phyloP scores from a whole-genome alignment of 2,888 invertebrate genomes.

The Sminthurides aquaticus region DNA sequence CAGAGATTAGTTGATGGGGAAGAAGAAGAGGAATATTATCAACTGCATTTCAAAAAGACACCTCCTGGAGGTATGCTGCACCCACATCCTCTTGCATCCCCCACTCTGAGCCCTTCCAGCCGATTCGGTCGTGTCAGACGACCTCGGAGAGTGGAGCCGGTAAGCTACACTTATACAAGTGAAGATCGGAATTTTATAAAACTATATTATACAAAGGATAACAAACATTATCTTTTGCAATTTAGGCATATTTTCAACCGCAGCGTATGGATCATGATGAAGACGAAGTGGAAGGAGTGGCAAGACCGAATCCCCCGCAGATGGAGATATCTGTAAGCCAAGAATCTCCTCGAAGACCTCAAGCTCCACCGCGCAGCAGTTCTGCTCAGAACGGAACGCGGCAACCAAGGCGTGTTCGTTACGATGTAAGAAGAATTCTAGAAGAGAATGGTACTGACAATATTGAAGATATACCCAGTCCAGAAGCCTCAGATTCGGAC shows the following conservation, averaged over 20 bases:
- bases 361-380: slow-evolving; percentile 6
- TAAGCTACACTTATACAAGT: not conserved
- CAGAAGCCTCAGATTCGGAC: slow-evolving; percentile 30
- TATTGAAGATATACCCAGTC: slow-evolving; percentile 12
- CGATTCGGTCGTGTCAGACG: slow-evolving; percentile 13
- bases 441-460: slow-evolving; percentile 35
- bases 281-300: slow-evolving; percentile 34
- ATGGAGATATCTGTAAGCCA: slow-evolving; percentile 40
- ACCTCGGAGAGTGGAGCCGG: slow-evolving; percentile 12
- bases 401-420: slow-evolving; percentile 22
- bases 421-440: slow-evolving; percentile 33
- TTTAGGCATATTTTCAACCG: slow-evolving; percentile 12
- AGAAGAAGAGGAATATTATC: slow-evolving; percentile 42
- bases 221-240: slow-evolving; percentile 2
- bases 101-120: slow-evolving; percentile 15
- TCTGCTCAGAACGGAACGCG: slow-evolving; percentile 1
- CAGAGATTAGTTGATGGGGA: slow-evolving; percentile 32
- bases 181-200: too few relatives aligned
- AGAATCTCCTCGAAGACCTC: slow-evolving; percentile 24
- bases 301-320: slow-evolving; percentile 42
- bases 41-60: slow-evolving; percentile 22
- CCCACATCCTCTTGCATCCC: slow-evolving; percentile 15
- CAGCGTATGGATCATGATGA: slow-evolving; percentile 12
- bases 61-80: slow-evolving; percentile 1
- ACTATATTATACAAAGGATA: not conserved